Base-by-base conservation (phyloP, 2,113 vertebrate genomes). In the Muscicapa adusta region DNA sequence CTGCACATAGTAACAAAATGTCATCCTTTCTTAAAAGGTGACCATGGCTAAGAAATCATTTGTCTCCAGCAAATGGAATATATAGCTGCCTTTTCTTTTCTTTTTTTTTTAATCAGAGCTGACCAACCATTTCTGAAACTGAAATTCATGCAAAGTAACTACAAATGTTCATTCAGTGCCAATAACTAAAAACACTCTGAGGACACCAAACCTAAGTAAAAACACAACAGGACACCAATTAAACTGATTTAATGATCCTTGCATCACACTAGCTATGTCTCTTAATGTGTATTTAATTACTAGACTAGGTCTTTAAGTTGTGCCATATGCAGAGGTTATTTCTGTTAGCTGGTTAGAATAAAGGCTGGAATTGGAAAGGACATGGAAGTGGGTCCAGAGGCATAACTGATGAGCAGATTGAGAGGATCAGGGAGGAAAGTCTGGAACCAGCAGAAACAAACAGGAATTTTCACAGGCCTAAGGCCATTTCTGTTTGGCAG, bases 191-290 rank as follows among this genome's bases (percentile, higher is more conserved):
- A 74, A 0, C 53, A 83, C 61, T 38, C 83, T 63, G 25, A 89
- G 56, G 71, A 89, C 63, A 76, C 22, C 42, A 83, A 70, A 56
- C 16, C 18, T 23, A 76, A 76, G 34, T 62, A 33, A 83, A 75
- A 56, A 8, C 62, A 67, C 82, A 93, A 83, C 62, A 89, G 78
- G 95, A 93, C 60, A 72, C 74, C 76, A 92, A 88, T 93, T 95
- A 95, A 58, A 78, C 29, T 60, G 61, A 83, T 88, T 91, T 91
- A 95, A 92, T 65, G 77, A 89, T 38, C 24, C 40, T 51, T 43
- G 67, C 50, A 91, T 91, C 94, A 90, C 4, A 26, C 68, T 84
- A 66, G 62, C 66, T 50, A 31, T 6, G 6, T 57, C 72, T 95
- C 51, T 31, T 80, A 92, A 94, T 0, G 10, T 47, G 83, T 40